Base-by-base conservation (phyloP, 2,888 invertebrate genomes). In the Dicyrtoma fusca region DNA sequence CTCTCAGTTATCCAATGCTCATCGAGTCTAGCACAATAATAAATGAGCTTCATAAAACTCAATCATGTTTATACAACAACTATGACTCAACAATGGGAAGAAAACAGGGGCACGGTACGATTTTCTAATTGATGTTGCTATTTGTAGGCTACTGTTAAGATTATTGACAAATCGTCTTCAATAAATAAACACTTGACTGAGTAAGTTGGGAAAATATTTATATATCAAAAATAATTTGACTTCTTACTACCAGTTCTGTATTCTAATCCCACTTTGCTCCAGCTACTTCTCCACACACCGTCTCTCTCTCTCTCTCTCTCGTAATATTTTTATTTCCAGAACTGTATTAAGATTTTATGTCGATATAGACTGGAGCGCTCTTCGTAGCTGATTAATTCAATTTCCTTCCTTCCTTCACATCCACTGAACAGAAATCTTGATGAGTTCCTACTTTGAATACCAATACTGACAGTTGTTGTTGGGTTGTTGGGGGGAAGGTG, bases 41-140 rank as follows among this genome's bases (percentile, higher is more conserved):
- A 64, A 71, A 65, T 65, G 49, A 57, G 71, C 63, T 71, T 64
- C 71, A 63, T 63, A 63, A 68, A 71, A 71, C 63, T 51, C 62
- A 63, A 71, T 42, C 65, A 71, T 71, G 71, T 71, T 71, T 71
- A 57, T 47, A 65, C 64, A 62, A 71, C 71, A 71, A 71, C 64
- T 64, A 47, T 65, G 64, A 65, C 65, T 55, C 64, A 65, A 71
- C 65, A 71, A 71, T 65, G 59, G 71, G 55, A 19, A 64, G 44
- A 71, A 55, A 71, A 62, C 69, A 62, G 62, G 69, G 69, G 57
- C 68, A 68, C 45, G 57, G 44, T 66, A 57, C 47, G 45, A 68
- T 68, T 68, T 68, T 68, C 68, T 68, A 68, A 68, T 68, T 55
- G 68, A 68, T 68, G 57, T 55, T 66, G 23, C 45, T 55, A 55